Evolutionary conservation across 2,888 invertebrate species (phyloP).

Genomic region (Spodoptera picta): DNA sequence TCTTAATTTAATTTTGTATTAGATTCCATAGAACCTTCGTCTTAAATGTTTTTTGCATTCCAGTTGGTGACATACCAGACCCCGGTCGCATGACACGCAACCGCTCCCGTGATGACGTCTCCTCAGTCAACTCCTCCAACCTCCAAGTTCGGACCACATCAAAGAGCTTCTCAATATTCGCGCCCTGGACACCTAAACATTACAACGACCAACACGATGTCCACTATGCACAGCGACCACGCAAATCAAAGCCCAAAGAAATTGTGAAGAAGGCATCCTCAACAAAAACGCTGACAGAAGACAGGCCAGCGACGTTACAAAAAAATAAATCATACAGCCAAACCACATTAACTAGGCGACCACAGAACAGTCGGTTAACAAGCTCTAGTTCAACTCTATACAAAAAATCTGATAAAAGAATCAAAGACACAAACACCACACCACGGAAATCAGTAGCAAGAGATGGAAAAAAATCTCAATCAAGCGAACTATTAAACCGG

Average conservation of each 20-base stretch:
- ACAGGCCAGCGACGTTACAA: conserved; percentile 75
- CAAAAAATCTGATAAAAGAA: conserved; percentile 82
- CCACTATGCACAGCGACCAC: conserved; percentile 92
- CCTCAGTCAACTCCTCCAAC: conserved; percentile 90
- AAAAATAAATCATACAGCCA: conserved; percentile 86
- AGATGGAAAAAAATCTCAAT: conserved; percentile 87
- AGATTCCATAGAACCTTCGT: neutral
- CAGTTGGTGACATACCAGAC: conserved; percentile 95
- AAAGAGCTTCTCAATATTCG: conserved; percentile 94
- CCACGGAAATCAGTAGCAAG: conserved; percentile 80
- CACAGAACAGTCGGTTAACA: conserved; percentile 75
- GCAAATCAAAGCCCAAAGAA: conserved; percentile 77
- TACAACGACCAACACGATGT: conserved; percentile 93
- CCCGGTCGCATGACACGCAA: conserved; percentile 89
- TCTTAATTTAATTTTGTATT: neutral
- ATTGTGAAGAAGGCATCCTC: conserved; percentile 83
- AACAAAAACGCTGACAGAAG: conserved; percentile 73
- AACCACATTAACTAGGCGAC: conserved; percentile 76
- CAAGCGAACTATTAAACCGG: conserved; percentile 90
- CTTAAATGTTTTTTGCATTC: conserved; percentile 47
- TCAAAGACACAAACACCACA: conserved; percentile 68
- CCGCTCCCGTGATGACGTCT: conserved; percentile 93
- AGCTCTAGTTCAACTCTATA: conserved; percentile 81
- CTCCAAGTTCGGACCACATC: conserved; percentile 92
- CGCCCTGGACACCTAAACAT: conserved; percentile 94